Base-by-base conservation (phyloP, 1,140 invertebrate species). In the Lordiphosa mommai region DNA sequence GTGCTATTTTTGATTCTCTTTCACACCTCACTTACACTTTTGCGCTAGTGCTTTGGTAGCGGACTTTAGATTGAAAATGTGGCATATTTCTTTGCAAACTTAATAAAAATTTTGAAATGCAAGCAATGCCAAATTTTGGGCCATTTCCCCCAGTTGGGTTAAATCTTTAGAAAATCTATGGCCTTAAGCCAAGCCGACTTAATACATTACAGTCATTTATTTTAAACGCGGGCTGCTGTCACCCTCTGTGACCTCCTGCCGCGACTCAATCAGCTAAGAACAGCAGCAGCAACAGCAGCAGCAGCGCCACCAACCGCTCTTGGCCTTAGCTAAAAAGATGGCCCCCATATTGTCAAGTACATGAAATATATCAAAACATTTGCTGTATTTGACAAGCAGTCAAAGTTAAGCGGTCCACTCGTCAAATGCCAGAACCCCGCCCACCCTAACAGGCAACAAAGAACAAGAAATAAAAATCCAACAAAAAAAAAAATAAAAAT, bases 321-420 rank as follows among this genome's bases (percentile, higher is more conserved):
- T 17, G 38, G 60, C 38, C 20, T 12, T 8, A 5, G 20, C 20
- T 27, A 23, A 14, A 34, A 41, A 32, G 8, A 58, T 40, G 47
- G 27, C 47, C 44, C 40, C 12, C 51, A 58, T 68, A 82, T 80
- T 82, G 76, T 71, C 67, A 82, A 82, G 76, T 84, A 61, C 56
- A 67, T 76, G 71, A 82, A 82, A 80, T 80, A 82, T 82, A 63
- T 84, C 57, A 84, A 84, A 84, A 84, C 76, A 84, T 82, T 82
- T 82, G 48, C 66, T 82, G 77, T 72, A 53, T 82, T 82, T 82
- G 76, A 82, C 77, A 82, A 84, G 77, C 77, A 63, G 77, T 82
- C 76, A 82, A 82, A 84, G 52, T 72, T 72, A 80, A 82, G 77
- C 71, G 76, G 50, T 43, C 53, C 71, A 73, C 71, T 80, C 61